Base-by-base conservation (phyloP, 2,797 vertebrate genomes). In the Helicolenus hilgendorfi region DNA sequence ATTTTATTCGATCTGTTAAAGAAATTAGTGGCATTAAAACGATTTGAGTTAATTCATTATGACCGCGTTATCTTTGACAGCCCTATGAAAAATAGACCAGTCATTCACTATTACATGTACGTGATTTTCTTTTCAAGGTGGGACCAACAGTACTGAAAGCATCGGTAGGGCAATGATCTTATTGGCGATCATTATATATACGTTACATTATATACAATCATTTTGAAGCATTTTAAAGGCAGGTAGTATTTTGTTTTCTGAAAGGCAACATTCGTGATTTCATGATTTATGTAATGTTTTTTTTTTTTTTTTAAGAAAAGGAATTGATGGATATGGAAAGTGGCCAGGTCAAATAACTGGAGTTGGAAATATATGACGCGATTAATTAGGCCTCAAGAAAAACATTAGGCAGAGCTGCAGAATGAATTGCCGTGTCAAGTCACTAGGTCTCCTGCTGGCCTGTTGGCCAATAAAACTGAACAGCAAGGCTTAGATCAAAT, bases 261-360 rank as follows among this genome's bases (percentile, higher is more conserved):
- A 62, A 76, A 26, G 77, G 55, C 24, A 70, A 64, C 63, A 65
- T 11, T 36, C 5, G 22, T 15, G 35, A 38, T 53, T 53, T 53
- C 18, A 53, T 53, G 18, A 7, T 35, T 65, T 20, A 20, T 33
- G 26, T 14, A 41, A 15, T 31, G 41, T 36, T 35, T 22, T 26
- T 45, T 0, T 0, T 1, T 36, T 35, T 22, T 26, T 45, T 0
- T 0, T 1, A 18, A 45, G 7, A 33, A 49, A 31, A 45, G 13
- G 22, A 71, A 73, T 31, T 31, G 38, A 58, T 35, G 13, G 18
- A 22, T 31, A 55, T 33, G 11, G 11, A 49, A 58, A 31, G 29
- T 38, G 35, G 60, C 45, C 49, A 71, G 31, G 69, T 67, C 53
- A 60, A 60, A 55, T 26, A 35, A 68, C 29, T 77, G 38, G 62